Evolutionary conservation across 2,113 vertebrate species (phyloP), one percentile per base, ranked within the genome.

Genomic region (Ptyas mucosa): DNA sequence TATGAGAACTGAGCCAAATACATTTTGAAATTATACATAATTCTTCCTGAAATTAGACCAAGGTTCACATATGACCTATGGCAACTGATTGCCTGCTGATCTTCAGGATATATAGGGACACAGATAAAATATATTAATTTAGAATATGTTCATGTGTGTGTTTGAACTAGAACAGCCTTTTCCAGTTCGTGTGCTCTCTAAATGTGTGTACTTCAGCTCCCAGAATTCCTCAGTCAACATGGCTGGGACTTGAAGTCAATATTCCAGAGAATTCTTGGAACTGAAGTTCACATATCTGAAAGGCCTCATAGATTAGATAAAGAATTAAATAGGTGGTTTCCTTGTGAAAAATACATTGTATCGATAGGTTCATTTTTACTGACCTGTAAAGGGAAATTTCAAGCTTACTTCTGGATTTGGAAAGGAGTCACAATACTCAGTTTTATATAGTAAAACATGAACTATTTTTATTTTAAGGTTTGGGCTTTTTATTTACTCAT

Each of bases 401-500:
- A 90, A 6, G 23, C 49, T 87, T 34, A 64, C 54, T 64, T 61
- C 61, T 26, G n/a, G 57, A 86, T 34, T 26, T 90, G 54, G 12
- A 64, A 85, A 21, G 64, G 81, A 64, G 5, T 53, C n/a, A 64
- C 49, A 93, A 87, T 53, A 87, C 81, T 89, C 87, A 57, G 64
- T 89, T 53, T 55, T 46, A 91, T 75, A 53, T 8, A 64, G 55
- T 64, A 15, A 90, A 90, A 93, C 34, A n/a, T 53, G 81, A 93
- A 93, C 86, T 87, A 87, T 87, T 86, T 90, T 93, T 89, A 90
- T 92, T 93, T 93, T 90, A 64, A 93, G 55, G 81, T 93, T 93
- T 86, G 54, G 92, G 49, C 49, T 93, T 93, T 93, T 93, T 93
- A 93, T 93, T 93, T 93, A 93, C 89, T 93, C 92, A 93, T 90